Evolutionary conservation across 2,888 invertebrate genomes (phyloP).

Genomic region (Cantharis lateralis): DNA sequence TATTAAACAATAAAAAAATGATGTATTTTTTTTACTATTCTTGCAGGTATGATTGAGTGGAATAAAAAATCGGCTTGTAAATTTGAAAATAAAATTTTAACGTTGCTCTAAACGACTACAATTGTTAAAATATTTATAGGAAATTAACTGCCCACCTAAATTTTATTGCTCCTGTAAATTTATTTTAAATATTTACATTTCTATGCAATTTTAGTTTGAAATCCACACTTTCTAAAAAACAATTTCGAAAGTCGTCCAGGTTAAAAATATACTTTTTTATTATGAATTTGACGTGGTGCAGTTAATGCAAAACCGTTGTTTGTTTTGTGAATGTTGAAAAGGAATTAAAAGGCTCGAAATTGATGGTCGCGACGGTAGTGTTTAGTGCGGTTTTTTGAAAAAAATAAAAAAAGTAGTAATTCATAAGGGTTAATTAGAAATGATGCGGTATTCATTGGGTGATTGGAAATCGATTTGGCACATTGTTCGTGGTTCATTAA

Average conservation of each 20-base stretch:
- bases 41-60: background rate
- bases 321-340: background rate
- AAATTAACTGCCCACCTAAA: background rate
- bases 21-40: background rate
- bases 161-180: background rate
- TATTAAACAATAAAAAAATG: background rate
- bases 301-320: background rate
- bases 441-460: background rate
- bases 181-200: background rate
- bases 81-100: background rate
- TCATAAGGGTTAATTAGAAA: background rate
- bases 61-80: background rate
- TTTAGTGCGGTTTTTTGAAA: background rate
- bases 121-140: background rate
- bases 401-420: background rate
- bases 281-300: background rate
- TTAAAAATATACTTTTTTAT: background rate
- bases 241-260: background rate
- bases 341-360: background rate
- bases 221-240: background rate
- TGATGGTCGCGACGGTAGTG: background rate
- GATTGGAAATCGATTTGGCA: background rate
- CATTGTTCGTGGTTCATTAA: conserved; percentile 2
- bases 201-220: background rate
- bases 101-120: background rate